Evolutionary conservation across 2,888 invertebrate genomes (phyloP), one percentile per base, ranked within the genome.

Genomic region (Axea sp.): DNA sequence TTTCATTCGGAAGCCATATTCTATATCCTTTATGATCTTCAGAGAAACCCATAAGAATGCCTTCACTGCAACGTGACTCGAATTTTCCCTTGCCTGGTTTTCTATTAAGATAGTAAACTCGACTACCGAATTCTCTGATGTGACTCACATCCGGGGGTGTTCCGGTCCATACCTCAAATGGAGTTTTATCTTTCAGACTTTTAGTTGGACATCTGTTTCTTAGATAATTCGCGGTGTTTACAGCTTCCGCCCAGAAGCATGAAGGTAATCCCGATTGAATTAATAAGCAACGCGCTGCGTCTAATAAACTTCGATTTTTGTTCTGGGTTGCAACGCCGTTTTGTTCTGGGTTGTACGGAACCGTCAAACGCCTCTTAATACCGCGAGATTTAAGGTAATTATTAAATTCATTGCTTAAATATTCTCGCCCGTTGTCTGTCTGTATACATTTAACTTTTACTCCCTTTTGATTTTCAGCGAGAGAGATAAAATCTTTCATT

Each of bases 221-320:
- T 14, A 77, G 11, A 28, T 76, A 68, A n/a, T 67, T 73, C 3
- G 79, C 78, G 14, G 79, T 75, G 7, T 64, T 69, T 3, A 77
- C 62, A 15, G 80, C 78, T 47, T 81, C 77, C 4, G 78, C 77
- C 78, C 79, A 79, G 17, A 80, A 77, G 9, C 55, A 26, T 12
- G 59, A 39, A n/a, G 74, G 45, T 7, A 80, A 55, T 8, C 62
- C 69, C 4, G 77, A 57, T 28, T 80, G 69, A 5, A 75, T 15
- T 24, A 79, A 17, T 49, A 72, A 17, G 37, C 73, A 75, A 19
- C 75, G 43, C n/a, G 35, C 60, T 3, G 14, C 26, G 3, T 60
- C 60, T 0, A 47, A 1, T 1, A 68, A 37, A n/a, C n/a, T 43
- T 0, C 24, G 26, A 5, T 43, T 43, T n/a, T 12, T 43, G 24